A percentile compares a stretch with the other conserved stretches of the same genome.
These are phyloP conservation scores for Sebastes matsubarae DNA, from an alignment of 2,797 vertebrate species.

Conservation along the genomic window DNA sequence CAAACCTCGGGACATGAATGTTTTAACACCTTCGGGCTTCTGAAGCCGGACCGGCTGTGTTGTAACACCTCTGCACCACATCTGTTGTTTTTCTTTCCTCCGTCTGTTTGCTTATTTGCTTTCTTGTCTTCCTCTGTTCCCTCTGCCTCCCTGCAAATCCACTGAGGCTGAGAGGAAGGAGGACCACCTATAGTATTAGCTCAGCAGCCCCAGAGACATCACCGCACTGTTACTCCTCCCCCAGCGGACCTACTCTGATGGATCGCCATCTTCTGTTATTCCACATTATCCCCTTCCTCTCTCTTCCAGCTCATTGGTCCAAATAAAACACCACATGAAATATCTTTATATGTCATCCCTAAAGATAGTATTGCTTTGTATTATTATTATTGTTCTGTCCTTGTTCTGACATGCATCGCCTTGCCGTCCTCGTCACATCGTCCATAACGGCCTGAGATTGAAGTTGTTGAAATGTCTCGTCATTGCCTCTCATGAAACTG, in stretches of 20 bases:
- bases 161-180: constrained; percentile 26
- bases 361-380: constrained; percentile 27
- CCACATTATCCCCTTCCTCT: neutral
- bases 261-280: neutral
- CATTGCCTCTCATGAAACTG: constrained; percentile 24
- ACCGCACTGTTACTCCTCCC: neutral
- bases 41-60: constrained; percentile 68
- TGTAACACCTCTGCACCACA: constrained; percentile 19
- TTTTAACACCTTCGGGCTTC: constrained; percentile 94
- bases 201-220: constrained; percentile 16
- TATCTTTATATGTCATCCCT: constrained; percentile 9
- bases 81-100: neutral
- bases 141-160: constrained; percentile 1
- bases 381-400: constrained; percentile 20
- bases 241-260: neutral
- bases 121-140: constrained; percentile 21
- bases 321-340: constrained; percentile 40
- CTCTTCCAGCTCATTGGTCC: constrained; percentile 23
- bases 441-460: constrained; percentile 31
- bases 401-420: constrained; percentile 13
- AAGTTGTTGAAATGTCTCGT: constrained; percentile 48
- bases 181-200: constrained; percentile 14
- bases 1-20: constrained; percentile 94
- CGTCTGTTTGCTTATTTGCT: neutral
- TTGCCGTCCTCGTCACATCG: constrained; percentile 25